Base-by-base conservation (phyloP, 1,140 invertebrate genomes). In the Pseudobourletiella spinata region DNA sequence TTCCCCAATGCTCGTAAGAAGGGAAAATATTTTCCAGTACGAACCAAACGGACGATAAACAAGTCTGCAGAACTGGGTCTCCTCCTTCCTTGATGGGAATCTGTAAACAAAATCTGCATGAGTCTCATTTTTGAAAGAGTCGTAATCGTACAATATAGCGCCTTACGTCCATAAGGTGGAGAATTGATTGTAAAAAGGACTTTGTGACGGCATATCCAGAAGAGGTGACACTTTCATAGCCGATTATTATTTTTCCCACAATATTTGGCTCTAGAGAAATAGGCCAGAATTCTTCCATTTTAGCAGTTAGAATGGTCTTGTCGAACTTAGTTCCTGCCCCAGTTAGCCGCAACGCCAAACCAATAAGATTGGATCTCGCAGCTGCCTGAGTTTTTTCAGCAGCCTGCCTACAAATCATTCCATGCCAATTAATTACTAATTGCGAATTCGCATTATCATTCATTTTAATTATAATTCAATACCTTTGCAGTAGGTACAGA, bases 21-120 rank as follows among this genome's bases (percentile, higher is more conserved):
- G 44, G 46, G 15, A 61, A 51, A 56, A 67, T 59, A 39, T 67
- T 64, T 51, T 67, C 62, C n/a, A 59, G 22, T 4, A 67, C n/a
- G 30, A 67, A 67, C 16, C 20, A 22, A 58, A 66, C 29, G 8
- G 35, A 24, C n/a, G 15, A 8, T 25, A 26, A 15, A 46, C 50
- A 61, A 6, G 56, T 29, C 8, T 46, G 35, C 18, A 2, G 56
- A 8, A 58, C 42, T 4, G 16, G 6, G 44, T 42, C 42, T 3
- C 26, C 39, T n/a, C 2, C 25, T 6, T 25, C 28, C 20, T 50
- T 15, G 42, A 22, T 22, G 3, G 52, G 30, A 32, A 55, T 39
- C 52, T 55, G 4, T 6, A n/a, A 30, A 11, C 14, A 16, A 57
- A n/a, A n/a, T n/a, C n/a, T n/a, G n/a, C n/a, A n/a, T n/a, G n/a